Evolutionary conservation across 2,888 invertebrate species (phyloP).

Genomic region (Ptilodon capucinus): DNA sequence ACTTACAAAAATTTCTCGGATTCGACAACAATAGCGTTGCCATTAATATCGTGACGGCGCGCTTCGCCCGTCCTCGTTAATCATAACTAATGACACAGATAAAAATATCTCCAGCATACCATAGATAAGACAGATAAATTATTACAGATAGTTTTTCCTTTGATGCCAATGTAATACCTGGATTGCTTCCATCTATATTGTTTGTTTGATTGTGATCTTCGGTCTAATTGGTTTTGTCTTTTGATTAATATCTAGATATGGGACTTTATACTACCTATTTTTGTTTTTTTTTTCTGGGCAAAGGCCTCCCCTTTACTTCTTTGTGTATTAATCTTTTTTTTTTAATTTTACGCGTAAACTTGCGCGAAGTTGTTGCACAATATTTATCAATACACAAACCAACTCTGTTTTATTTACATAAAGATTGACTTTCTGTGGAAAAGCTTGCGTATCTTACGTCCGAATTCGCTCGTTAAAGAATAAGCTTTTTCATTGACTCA

Average conservation of each 20-base stretch:
- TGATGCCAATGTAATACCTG: slow-evolving; percentile 5
- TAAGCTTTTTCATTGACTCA: too few species aligned
- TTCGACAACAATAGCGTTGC: slow-evolving; percentile 36
- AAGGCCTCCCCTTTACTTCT: too few species aligned
- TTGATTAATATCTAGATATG: neutral
- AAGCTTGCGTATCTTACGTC: too few species aligned
- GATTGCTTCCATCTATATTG: slow-evolving; percentile 1
- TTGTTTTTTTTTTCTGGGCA: too few species aligned
- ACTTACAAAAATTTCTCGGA: slow-evolving; percentile 32
- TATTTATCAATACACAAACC: too few species aligned
- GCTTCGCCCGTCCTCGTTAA: slow-evolving; percentile 43
- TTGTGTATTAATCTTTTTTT: too few species aligned
- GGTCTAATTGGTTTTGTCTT: neutral
- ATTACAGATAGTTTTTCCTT: slow-evolving; percentile 32
- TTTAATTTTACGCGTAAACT: too few species aligned
- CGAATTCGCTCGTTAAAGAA: too few species aligned
- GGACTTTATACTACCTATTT: too few species aligned
- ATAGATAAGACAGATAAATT: slow-evolving; percentile 28
- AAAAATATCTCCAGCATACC: slow-evolving; percentile 46
- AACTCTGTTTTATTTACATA: too few species aligned
- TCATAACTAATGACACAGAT: slow-evolving; percentile 56
- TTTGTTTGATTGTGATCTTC: neutral
- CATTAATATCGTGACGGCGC: slow-evolving; percentile 45
- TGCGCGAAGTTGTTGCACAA: too few species aligned
- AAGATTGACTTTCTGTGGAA: too few species aligned